Evolutionary conservation across 2,797 vertebrate species (phyloP), one percentile per base, ranked within the genome.

Genomic region (Lutjanus argentimaculatus): DNA sequence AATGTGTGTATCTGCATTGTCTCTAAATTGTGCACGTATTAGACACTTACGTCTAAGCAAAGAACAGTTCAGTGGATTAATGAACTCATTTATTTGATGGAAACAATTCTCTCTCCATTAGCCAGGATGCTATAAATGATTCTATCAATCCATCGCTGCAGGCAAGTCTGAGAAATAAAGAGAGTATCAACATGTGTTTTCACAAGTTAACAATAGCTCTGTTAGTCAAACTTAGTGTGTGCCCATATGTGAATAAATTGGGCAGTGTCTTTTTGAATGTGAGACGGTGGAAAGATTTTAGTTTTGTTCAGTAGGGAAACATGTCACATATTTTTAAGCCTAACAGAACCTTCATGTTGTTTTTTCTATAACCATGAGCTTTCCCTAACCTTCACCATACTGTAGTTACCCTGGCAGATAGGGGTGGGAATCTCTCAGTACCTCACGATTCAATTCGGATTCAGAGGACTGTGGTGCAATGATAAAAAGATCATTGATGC

Each of bases 101-200:
- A 77, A 78, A 84, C 45, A 79, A 84, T 78, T 83, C 74, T 82
- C 71, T 83, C 71, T 84, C 82, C 81, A 91, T 89, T 90, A 91
- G 69, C 22, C 53, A 63, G 67, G 65, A 72, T 77, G 77, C 67
- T 74, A 79, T 80, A 85, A 89, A 92, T 87, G 65, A 87, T 85
- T 85, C 42, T 59, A 64, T 84, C 70, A 86, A 68, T 55, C 30
- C 6, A 36, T 36, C 1, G 72, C 83, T 73, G 61, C 22, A 49
- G 73, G 88, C 73, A 53, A 81, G 62, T 63, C 43, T 62, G 62
- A 57, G 65, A 76, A 69, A 80, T 42, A 72, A 51, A 77, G 68
- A 78, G 51, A 67, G 42, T 64, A 73, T 73, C 65, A 79, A 22
- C 56, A 59, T 56, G 51, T 56, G 46, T 57, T 70, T 83, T 78